Conservation (phyloP, 2,797 vertebrate species). For the Notolabrus celidotus region DNA sequence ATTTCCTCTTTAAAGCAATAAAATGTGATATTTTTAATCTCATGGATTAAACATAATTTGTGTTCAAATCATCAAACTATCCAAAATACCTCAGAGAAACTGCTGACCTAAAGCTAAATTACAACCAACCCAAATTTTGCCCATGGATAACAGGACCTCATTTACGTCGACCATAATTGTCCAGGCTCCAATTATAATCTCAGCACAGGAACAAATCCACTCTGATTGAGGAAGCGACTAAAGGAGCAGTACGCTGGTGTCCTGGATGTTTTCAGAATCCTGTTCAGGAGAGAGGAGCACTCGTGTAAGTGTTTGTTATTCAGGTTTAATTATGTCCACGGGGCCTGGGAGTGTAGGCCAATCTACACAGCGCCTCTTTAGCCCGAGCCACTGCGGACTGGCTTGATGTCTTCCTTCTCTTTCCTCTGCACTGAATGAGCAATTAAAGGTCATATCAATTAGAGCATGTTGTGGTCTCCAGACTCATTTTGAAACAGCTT, state of each 20-base stretch:
- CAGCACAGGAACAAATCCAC: slow-evolving; percentile 72
- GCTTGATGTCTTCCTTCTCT: slow-evolving; percentile 87
- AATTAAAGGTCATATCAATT: slow-evolving; percentile 92
- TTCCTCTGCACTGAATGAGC: slow-evolving; percentile 84
- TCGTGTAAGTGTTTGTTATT: slow-evolving; percentile 88
- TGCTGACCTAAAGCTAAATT: slow-evolving; percentile 40
- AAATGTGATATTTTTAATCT: slow-evolving; percentile 1
- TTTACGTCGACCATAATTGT: slow-evolving; percentile 75
- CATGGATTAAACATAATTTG: background rate
- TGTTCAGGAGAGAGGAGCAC: slow-evolving; percentile 77
- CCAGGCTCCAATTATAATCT: slow-evolving; percentile 74
- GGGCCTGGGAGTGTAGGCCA: slow-evolving; percentile 85
- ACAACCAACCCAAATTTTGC: slow-evolving; percentile 35
- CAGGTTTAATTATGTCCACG: slow-evolving; percentile 90
- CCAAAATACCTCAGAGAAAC: slow-evolving; percentile 27
- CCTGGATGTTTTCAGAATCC: slow-evolving; percentile 80
- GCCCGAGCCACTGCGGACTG: slow-evolving; percentile 83
- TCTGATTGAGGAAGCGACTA: slow-evolving; percentile 75
- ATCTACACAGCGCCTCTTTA: slow-evolving; percentile 83
- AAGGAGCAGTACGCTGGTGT: slow-evolving; percentile 73
- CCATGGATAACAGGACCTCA: slow-evolving; percentile 57
- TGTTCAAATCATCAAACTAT: slow-evolving; percentile 31
- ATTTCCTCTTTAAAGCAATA: too few species aligned
- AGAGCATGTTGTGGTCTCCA: slow-evolving; percentile 87
- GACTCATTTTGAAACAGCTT: slow-evolving; percentile 87